These are phyloP conservation scores for Acipenser oxyrinchus DNA, from an alignment of 2,797 vertebrate genomes.

Conservation along the genomic window DNA sequence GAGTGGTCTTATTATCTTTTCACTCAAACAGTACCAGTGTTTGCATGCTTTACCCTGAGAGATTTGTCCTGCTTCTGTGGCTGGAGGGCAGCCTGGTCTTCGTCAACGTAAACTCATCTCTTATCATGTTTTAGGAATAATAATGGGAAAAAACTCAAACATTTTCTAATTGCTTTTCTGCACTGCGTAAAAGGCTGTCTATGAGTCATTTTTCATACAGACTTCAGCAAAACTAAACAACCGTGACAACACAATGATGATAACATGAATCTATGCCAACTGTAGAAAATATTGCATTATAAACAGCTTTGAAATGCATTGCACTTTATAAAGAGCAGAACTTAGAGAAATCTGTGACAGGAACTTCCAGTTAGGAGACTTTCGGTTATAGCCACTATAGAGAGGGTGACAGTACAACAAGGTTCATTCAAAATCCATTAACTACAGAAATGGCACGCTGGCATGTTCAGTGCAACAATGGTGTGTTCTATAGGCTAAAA, in stretches of 20 bases:
- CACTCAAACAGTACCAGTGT: slow-evolving; percentile 18
- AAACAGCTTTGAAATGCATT: slow-evolving; percentile 50
- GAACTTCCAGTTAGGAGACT: background rate
- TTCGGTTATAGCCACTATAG: too few relatives aligned
- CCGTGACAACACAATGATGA: slow-evolving; percentile 47
- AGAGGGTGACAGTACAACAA: too few relatives aligned
- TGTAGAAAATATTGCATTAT: slow-evolving; percentile 50
- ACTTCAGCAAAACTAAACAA: slow-evolving; percentile 56
- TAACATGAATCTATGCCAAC: slow-evolving; percentile 62
- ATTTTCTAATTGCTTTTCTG: slow-evolving; percentile 44
- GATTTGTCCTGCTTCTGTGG: slow-evolving; percentile 8
- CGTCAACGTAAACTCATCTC: slow-evolving; percentile 41
- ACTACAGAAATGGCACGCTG: too few relatives aligned
- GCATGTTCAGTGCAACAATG: too few relatives aligned
- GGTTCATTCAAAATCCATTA: too few relatives aligned
- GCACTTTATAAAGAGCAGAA: background rate
- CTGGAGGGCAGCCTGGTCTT: slow-evolving; percentile 43
- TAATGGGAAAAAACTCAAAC: slow-evolving; percentile 21
- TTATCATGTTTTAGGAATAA: slow-evolving; percentile 18
- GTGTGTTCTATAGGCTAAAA: too few relatives aligned
- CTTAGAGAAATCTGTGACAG: background rate
- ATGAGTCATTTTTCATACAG: slow-evolving; percentile 32
- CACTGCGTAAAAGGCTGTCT: slow-evolving; percentile 37
- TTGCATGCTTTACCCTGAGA: slow-evolving; percentile 19
- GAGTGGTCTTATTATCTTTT: slow-evolving; percentile 14